These are phyloP conservation scores for Itoplectis maculator DNA, from an alignment of 2,888 invertebrate genomes.

Conservation along the genomic window DNA sequence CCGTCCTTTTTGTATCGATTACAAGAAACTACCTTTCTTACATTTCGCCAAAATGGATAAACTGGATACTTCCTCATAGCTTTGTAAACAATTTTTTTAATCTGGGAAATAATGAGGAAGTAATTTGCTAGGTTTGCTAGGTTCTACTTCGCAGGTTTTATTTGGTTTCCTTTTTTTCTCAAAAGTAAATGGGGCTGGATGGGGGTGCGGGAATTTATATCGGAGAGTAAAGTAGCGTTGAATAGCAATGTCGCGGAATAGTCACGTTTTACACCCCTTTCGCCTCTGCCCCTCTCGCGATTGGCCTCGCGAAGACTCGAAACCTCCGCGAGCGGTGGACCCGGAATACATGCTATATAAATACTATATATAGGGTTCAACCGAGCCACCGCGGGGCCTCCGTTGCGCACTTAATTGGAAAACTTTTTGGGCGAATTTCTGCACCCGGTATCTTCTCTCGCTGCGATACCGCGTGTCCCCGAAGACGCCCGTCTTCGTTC, in stretches of 20 bases:
- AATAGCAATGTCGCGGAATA: background rate
- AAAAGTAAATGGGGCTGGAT: too few relatives aligned
- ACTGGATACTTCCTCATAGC: background rate
- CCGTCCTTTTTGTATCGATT: background rate
- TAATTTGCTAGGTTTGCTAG: too few relatives aligned
- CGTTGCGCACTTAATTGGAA: constrained; percentile 49
- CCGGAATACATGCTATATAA: constrained; percentile 19
- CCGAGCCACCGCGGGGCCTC: background rate
- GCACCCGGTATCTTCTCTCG: constrained; percentile 14
- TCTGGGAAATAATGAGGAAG: too few relatives aligned
- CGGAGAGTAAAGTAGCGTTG: constrained; percentile 22
- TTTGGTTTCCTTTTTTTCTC: background rate
- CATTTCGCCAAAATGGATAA: too few relatives aligned
- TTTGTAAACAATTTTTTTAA: background rate
- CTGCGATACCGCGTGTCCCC: constrained; percentile 46
- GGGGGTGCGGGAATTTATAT: constrained; percentile 2
- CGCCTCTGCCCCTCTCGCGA: constrained; percentile 3
- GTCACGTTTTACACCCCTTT: constrained; percentile 13
- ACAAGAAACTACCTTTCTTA: background rate
- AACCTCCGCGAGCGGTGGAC: constrained; percentile 1
- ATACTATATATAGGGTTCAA: too few relatives aligned
- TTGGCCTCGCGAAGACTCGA: constrained; percentile 19
- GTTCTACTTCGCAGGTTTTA: constrained; percentile 18
- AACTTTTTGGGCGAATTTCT: constrained; percentile 54
- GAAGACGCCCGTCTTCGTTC: constrained; percentile 34